Base-by-base conservation (phyloP, 1,140 invertebrate genomes). In the Brachionus paranguensis region DNA sequence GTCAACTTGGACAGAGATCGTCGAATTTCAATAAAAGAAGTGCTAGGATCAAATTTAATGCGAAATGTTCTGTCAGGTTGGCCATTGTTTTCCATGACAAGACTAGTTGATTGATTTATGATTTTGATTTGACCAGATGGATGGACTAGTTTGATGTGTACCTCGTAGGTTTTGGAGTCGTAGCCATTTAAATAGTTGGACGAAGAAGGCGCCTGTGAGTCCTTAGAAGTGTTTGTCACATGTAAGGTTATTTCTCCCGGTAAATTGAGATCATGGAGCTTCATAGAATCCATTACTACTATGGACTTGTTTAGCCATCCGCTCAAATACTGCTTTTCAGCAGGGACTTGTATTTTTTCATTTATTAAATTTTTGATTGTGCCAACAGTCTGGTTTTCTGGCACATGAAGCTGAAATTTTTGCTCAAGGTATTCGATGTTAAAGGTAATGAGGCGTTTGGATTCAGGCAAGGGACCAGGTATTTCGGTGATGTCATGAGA, bases 281-380 rank as follows among this genome's bases (percentile, higher is more conserved):
- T 55, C 47, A 53, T 79, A 7, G n/a, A 29, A 17, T 79, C 47
- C 2, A 20, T 55, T 5, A 60, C 29, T 1, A 53, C 6, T 14
- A 79, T 55, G 6, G 20, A 37, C 11, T 79, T 79, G 41, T 79
- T 79, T 1, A 29, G n/a, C 78, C 78, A 79, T 37, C 78, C 78
- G 47, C 8, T 79, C 20, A 79, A 20, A 17, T 79, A 14, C 20
- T 53, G 43, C 12, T 33, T 17, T 37, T 79, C 41, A n/a, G 20
- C 17, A 20, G 78, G 78, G 6, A 79, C 47, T 14, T 55, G 8
- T 8, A 55, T 50, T 55, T 64, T 8, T 64, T 79, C 78, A 20
- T 27, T 24, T 41, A 79, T 79, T 43, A 79, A 24, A 20, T 79
- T 24, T 79, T 79, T 79, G 0, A 79, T 50, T 79, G 47, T 79